Percentiles rank a stretch among this genome's conserved stretches.
Evolutionary conservation across 2,113 vertebrate species (phyloP).

Genomic region (Platanista minor): DNA sequence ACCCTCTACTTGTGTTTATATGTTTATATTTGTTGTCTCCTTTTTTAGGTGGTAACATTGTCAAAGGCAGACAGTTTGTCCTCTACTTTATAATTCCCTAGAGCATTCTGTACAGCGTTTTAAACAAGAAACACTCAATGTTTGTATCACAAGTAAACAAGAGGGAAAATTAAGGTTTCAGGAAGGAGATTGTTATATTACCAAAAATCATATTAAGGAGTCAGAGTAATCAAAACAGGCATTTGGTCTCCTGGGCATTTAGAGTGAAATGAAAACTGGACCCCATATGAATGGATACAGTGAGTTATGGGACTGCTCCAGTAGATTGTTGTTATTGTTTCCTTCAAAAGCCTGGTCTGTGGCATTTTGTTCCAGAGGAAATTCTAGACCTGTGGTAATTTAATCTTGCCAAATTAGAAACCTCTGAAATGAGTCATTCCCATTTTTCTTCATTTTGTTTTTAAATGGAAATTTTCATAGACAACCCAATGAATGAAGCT

Average conservation of each 20-base stretch:
- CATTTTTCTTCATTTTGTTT: conserved; percentile 28
- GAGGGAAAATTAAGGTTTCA: conserved; percentile 66
- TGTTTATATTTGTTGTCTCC: conserved; percentile 22
- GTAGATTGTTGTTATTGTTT: conserved; percentile 46
- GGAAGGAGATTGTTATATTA: conserved; percentile 60
- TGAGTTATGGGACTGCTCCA: conserved; percentile 31
- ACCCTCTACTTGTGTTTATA: conserved; percentile 33
- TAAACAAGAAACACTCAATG: conserved; percentile 49
- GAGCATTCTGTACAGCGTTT: conserved; percentile 32
- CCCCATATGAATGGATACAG: conserved; percentile 28
- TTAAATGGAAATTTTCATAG: not conserved
- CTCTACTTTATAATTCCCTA: conserved; percentile 38
- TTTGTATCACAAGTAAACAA: conserved; percentile 66
- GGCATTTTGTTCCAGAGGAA: conserved; percentile 61
- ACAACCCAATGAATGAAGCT: not conserved
- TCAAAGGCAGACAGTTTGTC: conserved; percentile 49
- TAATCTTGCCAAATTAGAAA: conserved; percentile 56
- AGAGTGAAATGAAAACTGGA: conserved; percentile 48
- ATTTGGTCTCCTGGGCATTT: conserved; percentile 57
- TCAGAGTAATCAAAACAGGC: conserved; percentile 58
- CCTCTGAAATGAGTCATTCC: conserved; percentile 52
- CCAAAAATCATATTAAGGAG: conserved; percentile 63
- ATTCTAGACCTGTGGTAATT: conserved; percentile 56
- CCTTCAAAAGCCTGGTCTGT: conserved; percentile 41
- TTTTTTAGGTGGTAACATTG: conserved; percentile 11